A percentile compares a stretch with the other conserved stretches of the same genome.
These are phyloP conservation scores for Stenopsyche tienmushanensis DNA, from an alignment of 1,140 invertebrate species.

Conservation along the genomic window DNA sequence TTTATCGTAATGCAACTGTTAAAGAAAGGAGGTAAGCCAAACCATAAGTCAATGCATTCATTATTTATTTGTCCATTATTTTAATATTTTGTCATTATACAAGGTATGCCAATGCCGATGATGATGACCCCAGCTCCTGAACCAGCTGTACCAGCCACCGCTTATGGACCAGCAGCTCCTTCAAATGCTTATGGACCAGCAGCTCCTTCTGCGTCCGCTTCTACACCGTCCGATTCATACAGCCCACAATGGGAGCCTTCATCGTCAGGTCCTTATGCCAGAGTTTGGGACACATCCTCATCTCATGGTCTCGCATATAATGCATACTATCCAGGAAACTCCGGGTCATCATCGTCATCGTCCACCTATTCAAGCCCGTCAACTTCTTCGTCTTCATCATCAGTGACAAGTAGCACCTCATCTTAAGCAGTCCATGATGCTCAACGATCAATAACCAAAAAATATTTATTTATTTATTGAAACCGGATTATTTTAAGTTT, in stretches of 20 bases:
- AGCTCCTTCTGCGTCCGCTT: slow-evolving; percentile 62
- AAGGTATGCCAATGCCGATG: slow-evolving; percentile 74
- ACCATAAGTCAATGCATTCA: slow-evolving; percentile 18
- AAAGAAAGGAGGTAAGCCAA: slow-evolving; percentile 58
- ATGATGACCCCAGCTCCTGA: slow-evolving; percentile 57
- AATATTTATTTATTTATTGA: slow-evolving; percentile 19
- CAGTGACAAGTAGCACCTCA: slow-evolving; percentile 26
- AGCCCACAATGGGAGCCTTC: slow-evolving; percentile 69
- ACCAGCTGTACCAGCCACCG: slow-evolving; percentile 51
- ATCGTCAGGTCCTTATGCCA: slow-evolving; percentile 67
- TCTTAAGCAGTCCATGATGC: neutral
- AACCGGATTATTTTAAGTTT: no score
- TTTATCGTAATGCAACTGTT: slow-evolving; percentile 76
- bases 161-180: slow-evolving; percentile 55
- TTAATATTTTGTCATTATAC: slow-evolving; percentile 17
- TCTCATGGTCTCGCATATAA: slow-evolving; percentile 75
- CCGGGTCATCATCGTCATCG: slow-evolving; percentile 54
- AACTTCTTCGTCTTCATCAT: slow-evolving; percentile 54
- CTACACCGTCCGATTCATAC: slow-evolving; percentile 65
- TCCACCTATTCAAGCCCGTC: slow-evolving; percentile 58
- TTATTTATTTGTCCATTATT: slow-evolving; percentile 1
- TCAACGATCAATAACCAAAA: neutral
- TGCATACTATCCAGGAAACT: slow-evolving; percentile 69
- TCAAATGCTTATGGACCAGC: slow-evolving; percentile 57
- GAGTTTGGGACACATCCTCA: slow-evolving; percentile 64